Base-by-base conservation (phyloP, 2,113 vertebrate species). In the Baryphthengus martii region DNA sequence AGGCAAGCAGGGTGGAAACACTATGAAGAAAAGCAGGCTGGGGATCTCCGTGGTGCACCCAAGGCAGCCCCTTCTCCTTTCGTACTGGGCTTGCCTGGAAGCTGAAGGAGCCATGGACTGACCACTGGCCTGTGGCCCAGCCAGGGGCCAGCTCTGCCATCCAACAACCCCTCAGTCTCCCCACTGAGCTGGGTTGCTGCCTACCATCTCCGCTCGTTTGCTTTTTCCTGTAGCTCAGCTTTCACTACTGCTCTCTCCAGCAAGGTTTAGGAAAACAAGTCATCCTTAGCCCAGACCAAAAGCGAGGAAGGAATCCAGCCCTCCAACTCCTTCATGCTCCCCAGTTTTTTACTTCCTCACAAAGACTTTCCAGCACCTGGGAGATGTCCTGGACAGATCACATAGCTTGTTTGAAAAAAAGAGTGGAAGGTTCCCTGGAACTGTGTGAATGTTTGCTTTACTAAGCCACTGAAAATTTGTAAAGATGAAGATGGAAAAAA, bases 71-170 rank as follows among this genome's bases (percentile, higher is more conserved):
- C 45, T 87, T 89, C 44, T 85, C 7, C 53, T 56, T 63, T 79
- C 3, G 1, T 15, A 10, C 28, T 50, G 10, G 17, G 40, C 52
- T 87, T 76, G 49, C 28, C 1, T 7, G 79, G 53, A 85, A 72
- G 24, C 15, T 0, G 0, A 5, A 5, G 16, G 17, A 73, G 37
- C 3, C 4, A 35, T 3, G 8, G 35, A n/a, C 55, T 2, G 0
- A 58, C 53, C 12, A 7, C 28, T 28, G 50, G 9, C 21, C 29
- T 28, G 20, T 14, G n/a, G 52, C 40, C 86, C 72, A 68, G 33
- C 13, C 15, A 63, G 33, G 33, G 28, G 20, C 4, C 15, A 4
- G 56, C 39, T 71, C 66, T 85, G 47, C 59, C 47, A 31, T 33
- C 33, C 49, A 45, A 17, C 6, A 52, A 55, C 16, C 24, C 53